Evolutionary conservation across 2,888 invertebrate genomes (phyloP), one percentile per base, ranked within the genome.

Genomic region (Plusia festucae): DNA sequence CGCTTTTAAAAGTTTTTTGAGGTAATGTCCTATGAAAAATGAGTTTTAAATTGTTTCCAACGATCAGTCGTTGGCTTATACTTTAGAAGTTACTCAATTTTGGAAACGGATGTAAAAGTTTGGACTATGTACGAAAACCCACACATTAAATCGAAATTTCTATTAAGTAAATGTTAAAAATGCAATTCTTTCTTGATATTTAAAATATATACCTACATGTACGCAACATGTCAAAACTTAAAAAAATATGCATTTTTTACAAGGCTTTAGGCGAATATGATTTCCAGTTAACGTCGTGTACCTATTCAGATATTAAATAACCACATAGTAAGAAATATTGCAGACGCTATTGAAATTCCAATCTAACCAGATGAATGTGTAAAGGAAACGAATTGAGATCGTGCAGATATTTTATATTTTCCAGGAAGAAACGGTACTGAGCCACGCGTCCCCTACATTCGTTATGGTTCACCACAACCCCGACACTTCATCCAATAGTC

Each of bases 341-440:
- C 63, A 70, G 68, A 77, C 69, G 57, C 63, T 68, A 79, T 70
- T 76, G 62, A 71, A 68, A 79, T 70, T 79, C 63, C 63, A 70
- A 70, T 67, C 63, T 75, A 67, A 80, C 69, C 59, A 60, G 73
- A 81, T 84, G 84, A 86, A 87, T 83, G 81, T 84, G 81, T 78
- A 79, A 78, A 59, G 81, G 79, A 85, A 89, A 85, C 81, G 82
- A 87, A 88, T 83, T 81, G 81, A 83, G 83, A 84, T 83, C 83
- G 82, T 84, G 84, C 76, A 81, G 82, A 85, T 81, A 85, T 88
- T 86, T 87, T 84, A 87, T 86, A 87, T 86, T 85, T 79, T 78
- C 61, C 65, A 73, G 65, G 65, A 60, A 64, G 69, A 67, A 79
- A 78, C 71, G 70, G 76, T 70, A 79, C 78, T 71, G 77, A 76